Base-by-base conservation (phyloP, 2,797 vertebrate species). In the Heteromormyrus szaboi region DNA sequence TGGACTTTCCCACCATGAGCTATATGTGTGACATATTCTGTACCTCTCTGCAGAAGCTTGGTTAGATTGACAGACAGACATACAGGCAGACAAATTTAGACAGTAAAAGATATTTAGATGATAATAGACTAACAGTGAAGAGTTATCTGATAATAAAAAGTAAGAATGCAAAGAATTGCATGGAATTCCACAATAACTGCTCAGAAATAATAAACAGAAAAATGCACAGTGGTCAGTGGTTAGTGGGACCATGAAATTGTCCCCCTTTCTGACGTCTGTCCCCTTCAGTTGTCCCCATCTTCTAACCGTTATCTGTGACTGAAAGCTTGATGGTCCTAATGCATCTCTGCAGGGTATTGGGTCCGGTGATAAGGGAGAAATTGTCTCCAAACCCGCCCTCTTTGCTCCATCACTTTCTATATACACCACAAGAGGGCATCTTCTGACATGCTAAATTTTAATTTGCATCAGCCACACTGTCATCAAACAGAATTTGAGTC, bases 351-450 rank as follows among this genome's bases (percentile, higher is more conserved):
- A 44, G 6, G 17, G 17, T 72, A n/a, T 41, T n/a, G 37, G 41
- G 37, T 7, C 11, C 2, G 5, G 14, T 72, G 29, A 72, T 17
- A 72, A 81, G 76, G 17, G 2, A 46, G 41, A 81, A 46, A 46
- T 65, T 54, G 44, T 44, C 48, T 83, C 68, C 41, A 48, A 85
- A 25, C 17, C 53, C 3, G 0, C 56, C 29, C 9, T 86, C 46
- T 37, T 81, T 51, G 88, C 81, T 11, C 88, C 83, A 90, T 88
- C 90, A 91, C 19, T 90, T 44, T 87, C 88, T 76, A 84, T 50
- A 68, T 89, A 89, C 90, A 90, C 92, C 93, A 92, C 92, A 92
- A 91, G 93, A 91, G 91, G 93, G 93, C 92, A 89, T 91, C 90
- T 89, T 65, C 88, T 90, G 76, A 91, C 90, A 72, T 72, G 59